phyloP scores from a whole-genome alignment of 1,140 invertebrate genomes.

The silkworm (Bombyx mori) region ASM3026992v2 NC_085115.1:5395501-5396000 shows the following conservation, averaged over 20 bases:
- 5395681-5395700: slow-evolving; percentile 73
- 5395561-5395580: slow-evolving; percentile 35
- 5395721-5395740: slow-evolving; percentile 59
- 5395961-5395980: slow-evolving; percentile 47
- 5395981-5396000: slow-evolving; percentile 45
- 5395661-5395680: slow-evolving; percentile 89
- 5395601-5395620: slow-evolving; percentile 21
- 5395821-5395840: slow-evolving; percentile 55
- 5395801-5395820: slow-evolving; percentile 78
- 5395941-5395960: slow-evolving; percentile 55
- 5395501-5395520: slow-evolving; percentile 30
- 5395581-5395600: slow-evolving; percentile 18
- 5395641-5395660: slow-evolving; percentile 84
- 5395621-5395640: slow-evolving; percentile 36
- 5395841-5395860: slow-evolving; percentile 41
- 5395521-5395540: slow-evolving; percentile 57
- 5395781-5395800: slow-evolving; percentile 78
- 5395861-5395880: slow-evolving; percentile 25
- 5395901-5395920: slow-evolving; percentile 60
- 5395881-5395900: slow-evolving; percentile 45
- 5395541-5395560: slow-evolving; percentile 65
- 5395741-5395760: slow-evolving; percentile 69
- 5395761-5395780: slow-evolving; percentile 74
- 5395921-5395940: slow-evolving; percentile 57
- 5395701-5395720: slow-evolving; percentile 60